These are phyloP conservation scores for Garra rufa DNA, from an alignment of 2,113 vertebrate genomes.

Conservation along the genomic window DNA sequence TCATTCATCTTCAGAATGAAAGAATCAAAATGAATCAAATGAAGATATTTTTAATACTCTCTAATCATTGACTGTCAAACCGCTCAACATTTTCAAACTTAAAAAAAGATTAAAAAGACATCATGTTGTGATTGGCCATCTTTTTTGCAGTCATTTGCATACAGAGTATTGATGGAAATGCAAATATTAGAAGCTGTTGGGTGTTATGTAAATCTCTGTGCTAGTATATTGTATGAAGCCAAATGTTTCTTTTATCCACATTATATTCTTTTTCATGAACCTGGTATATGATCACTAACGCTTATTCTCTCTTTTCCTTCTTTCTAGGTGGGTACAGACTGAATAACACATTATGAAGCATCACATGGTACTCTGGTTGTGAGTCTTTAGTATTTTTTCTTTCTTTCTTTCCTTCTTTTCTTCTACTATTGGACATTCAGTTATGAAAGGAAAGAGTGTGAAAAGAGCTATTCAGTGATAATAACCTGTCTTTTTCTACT, in stretches of 20 bases:
- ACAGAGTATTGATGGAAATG: not conserved
- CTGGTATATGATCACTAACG: conserved; percentile 1
- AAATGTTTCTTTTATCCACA: not conserved
- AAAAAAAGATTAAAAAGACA: too few relatives aligned
- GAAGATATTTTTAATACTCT: not conserved
- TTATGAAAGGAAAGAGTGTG: not conserved
- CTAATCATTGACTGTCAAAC: not conserved
- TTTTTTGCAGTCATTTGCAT: not conserved
- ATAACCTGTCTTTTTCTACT: not conserved
- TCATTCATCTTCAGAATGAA: not conserved
- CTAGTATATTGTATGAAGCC: not conserved
- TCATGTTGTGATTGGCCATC: not conserved
- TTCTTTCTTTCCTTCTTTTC: not conserved
- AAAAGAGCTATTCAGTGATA: not conserved
- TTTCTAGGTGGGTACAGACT: conserved; percentile 58
- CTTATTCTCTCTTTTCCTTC: conserved; percentile 48
- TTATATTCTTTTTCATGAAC: not conserved
- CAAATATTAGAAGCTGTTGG: not conserved
- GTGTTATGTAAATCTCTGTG: not conserved
- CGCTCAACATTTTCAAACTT: not conserved
- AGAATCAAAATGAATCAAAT: too few relatives aligned
- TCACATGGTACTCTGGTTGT: conserved; percentile 36
- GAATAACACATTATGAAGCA: not conserved
- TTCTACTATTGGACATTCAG: not conserved
- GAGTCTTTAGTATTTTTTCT: conserved; percentile 41